Base-by-base conservation (phyloP, 2,113 vertebrate species). In the Scomber scombrus region DNA sequence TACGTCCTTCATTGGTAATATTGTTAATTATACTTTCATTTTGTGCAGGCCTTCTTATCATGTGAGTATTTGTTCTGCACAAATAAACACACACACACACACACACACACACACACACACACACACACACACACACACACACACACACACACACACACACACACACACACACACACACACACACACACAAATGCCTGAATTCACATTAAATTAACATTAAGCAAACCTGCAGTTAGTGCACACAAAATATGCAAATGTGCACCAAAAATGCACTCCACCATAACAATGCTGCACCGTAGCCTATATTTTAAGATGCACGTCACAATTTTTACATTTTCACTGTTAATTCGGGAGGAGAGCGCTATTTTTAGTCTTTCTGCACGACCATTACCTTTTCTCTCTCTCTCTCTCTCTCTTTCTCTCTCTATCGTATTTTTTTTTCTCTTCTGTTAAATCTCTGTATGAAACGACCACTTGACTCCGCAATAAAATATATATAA, bases 361-460 rank as follows among this genome's bases (percentile, higher is more conserved):
- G 58, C 75, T 84, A 46, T 65, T 80, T 82, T 65, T 47, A 61
- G 73, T 57, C 58, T n/a, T 10, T 40, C 29, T 55, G 46, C 43
- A 45, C 12, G 31, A 73, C 49, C 21, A 12, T 47, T 51, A 67
- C 23, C 23, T 26, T 26, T 2, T 52, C 14, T 40, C 21, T 52
- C 15, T 11, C 11, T 2, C 21, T 4, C 7, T 56, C 26, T 46
- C 45, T 40, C 1, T 40, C 9, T n/a, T 2, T 52, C 14, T 40
- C 21, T 40, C 21, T 52, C 15, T 11, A 11, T 2, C 21, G 21
- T 10, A 2, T 26, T 26, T 4, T 10, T 56, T 26, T 34, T 45
- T 8, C 1, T 40, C 9, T n/a, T 3, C 19, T 19, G n/a, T 71
- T 55, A 21, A 73, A 26, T 71, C 34, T 66, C 58, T 43, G 55